phyloP scores from a whole-genome alignment of 2,888 invertebrate genomes.

The Agrochola circellaris region DNA sequence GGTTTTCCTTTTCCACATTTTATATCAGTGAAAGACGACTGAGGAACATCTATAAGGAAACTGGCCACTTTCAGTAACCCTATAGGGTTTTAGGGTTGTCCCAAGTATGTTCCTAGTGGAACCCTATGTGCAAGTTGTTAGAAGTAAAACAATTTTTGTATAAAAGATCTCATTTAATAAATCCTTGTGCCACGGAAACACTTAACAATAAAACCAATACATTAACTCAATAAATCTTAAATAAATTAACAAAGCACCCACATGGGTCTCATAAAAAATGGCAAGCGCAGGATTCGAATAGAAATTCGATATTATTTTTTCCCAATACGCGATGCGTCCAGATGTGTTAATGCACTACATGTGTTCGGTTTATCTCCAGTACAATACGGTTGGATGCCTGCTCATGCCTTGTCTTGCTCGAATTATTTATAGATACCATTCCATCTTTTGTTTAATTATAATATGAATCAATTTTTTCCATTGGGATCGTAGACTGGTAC shows the following conservation, averaged over 20 bases:
- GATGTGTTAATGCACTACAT: constrained; percentile 83
- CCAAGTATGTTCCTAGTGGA: neutral
- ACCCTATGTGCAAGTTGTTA: neutral
- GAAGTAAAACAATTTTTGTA: neutral
- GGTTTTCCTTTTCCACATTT: neutral
- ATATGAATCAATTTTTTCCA: constrained; percentile 57
- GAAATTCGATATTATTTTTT: constrained; percentile 82
- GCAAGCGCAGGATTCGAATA: constrained; percentile 72
- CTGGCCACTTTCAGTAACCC: no score
- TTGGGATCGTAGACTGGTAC: constrained; percentile 26
- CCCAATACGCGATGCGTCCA: constrained; percentile 68
- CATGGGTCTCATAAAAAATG: constrained; percentile 74
- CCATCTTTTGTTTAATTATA: constrained; percentile 71
- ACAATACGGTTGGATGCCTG: constrained; percentile 73
- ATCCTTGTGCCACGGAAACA: neutral
- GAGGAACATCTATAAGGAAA: neutral
- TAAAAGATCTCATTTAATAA: neutral
- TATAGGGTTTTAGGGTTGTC: neutral
- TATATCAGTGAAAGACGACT: neutral
- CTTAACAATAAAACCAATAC: constrained; percentile 45
- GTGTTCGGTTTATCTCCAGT: constrained; percentile 78
- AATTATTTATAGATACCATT: constrained; percentile 78
- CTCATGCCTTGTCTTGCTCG: constrained; percentile 60
- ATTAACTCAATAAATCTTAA: constrained; percentile 57
- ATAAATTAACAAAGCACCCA: constrained; percentile 73